Evolutionary conservation across 1,140 invertebrate species (phyloP), one percentile per base, ranked within the genome.

Genomic region (Lysiphlebus fabarum): DNA sequence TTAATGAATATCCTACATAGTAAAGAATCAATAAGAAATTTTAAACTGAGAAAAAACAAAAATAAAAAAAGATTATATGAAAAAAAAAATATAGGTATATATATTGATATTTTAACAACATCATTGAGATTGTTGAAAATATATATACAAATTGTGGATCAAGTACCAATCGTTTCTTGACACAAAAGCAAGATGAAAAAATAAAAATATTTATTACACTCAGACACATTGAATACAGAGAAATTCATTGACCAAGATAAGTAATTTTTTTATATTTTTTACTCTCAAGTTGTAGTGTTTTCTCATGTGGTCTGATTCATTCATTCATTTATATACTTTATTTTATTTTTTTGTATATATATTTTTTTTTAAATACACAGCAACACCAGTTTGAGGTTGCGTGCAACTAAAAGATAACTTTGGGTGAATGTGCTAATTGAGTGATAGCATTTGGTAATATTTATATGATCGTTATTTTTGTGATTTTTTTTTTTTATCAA

Each of bases 391-490:
- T 42, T 34, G 59, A 59, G 53, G 58, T 64, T 44, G 63, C 59
- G 62, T 59, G 63, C 59, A 58, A 55, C 56, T 56, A 40, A 55
- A 56, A 61, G 63, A 61, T 63, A 63, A 63, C 53, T 59, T 47
- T 47, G 54, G 62, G 48, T 63, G 55, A 57, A 49, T 45, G 53
- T 63, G 58, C 62, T 63, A 63, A 63, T 63, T 63, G 62, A 63
- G 62, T 63, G 59, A 59, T 61, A 65, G 63, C 56, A 48, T 56
- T 64, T 48, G 59, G 11, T 61, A 59, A 61, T 61, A 61, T 64
- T 64, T 62, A 61, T 62, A 61, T 61, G 59, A 59, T 64, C 51
- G 36, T 36, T 26, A 26, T 50, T 45, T n/a, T n/a, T n/a, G n/a
- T n/a, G n/a, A n/a, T n/a, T n/a, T n/a, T n/a, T n/a, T n/a, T 53